phyloP scores from a whole-genome alignment of 2,797 vertebrate species.

The Molossus alvarezi region DNA sequence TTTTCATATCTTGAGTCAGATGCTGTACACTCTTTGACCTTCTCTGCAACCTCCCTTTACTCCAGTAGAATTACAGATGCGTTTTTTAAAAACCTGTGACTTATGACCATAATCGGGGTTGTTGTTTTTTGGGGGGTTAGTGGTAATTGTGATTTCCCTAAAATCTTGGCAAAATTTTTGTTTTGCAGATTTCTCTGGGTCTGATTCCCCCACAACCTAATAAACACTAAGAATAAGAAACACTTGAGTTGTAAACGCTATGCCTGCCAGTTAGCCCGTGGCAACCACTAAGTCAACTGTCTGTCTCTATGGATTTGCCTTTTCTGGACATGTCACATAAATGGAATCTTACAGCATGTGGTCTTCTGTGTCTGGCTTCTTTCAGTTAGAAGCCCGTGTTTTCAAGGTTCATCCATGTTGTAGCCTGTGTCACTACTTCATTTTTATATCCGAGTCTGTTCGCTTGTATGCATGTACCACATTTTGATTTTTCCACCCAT shows the following conservation, averaged over 20 bases:
- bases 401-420: neutral
- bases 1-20: neutral
- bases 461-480: too few relatives aligned
- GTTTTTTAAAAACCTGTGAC: neutral
- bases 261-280: neutral
- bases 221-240: neutral
- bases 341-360: neutral
- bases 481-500: neutral
- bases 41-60: neutral
- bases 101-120: neutral
- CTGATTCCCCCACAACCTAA: neutral
- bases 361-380: neutral
- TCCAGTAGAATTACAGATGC: neutral
- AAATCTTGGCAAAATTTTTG: neutral
- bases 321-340: neutral
- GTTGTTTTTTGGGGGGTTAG: neutral
- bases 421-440: neutral
- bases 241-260: neutral
- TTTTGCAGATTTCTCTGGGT: conserved; percentile 2
- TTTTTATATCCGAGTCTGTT: neutral
- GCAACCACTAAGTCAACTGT: neutral
- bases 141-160: neutral
- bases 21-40: neutral
- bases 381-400: neutral
- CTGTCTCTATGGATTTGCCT: neutral